A percentile compares a stretch with the other conserved stretches of the same genome.
phyloP scores from a whole-genome alignment of 2,113 vertebrate species.

The Antechinus stuartii region DNA sequence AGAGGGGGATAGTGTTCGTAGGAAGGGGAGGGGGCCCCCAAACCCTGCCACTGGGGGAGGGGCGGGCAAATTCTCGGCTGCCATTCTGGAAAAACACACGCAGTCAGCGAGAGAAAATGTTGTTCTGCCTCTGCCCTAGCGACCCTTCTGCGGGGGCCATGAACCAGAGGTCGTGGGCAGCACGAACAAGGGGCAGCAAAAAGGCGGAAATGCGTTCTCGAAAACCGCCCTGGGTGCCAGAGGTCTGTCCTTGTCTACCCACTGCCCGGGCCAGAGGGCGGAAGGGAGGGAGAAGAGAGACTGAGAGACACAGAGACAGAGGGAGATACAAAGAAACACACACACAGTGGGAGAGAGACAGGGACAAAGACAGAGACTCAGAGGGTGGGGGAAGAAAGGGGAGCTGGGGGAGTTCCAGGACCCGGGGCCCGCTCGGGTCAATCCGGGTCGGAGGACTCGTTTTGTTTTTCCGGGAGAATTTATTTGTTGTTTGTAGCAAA shows the following conservation, averaged over 20 bases:
- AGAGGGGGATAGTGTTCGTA: neutral
- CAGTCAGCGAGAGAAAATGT: neutral
- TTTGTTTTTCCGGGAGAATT: no score
- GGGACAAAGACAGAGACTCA: no score
- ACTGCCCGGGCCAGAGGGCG: neutral
- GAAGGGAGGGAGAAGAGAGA: neutral
- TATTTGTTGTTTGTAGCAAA: no score
- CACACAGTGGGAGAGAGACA: no score
- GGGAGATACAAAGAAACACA: no score
- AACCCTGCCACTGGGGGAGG: neutral
- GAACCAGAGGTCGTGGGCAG: neutral
- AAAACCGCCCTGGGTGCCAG: no score
- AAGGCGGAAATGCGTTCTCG: no score
- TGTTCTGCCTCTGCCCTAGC: neutral
- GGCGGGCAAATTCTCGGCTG: neutral
- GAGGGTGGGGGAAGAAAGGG: neutral
- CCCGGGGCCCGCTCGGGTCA: no score
- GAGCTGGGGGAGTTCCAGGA: neutral
- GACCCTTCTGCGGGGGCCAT: neutral
- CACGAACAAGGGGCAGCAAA: neutral
- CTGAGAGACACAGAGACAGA: no score
- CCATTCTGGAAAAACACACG: neutral
- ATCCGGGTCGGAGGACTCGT: no score
- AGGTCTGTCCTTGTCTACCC: neutral
- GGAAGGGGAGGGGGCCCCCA: neutral